phyloP scores from a whole-genome alignment of 2,797 vertebrate species.

The Amblyopsis hoosieri region DNA sequence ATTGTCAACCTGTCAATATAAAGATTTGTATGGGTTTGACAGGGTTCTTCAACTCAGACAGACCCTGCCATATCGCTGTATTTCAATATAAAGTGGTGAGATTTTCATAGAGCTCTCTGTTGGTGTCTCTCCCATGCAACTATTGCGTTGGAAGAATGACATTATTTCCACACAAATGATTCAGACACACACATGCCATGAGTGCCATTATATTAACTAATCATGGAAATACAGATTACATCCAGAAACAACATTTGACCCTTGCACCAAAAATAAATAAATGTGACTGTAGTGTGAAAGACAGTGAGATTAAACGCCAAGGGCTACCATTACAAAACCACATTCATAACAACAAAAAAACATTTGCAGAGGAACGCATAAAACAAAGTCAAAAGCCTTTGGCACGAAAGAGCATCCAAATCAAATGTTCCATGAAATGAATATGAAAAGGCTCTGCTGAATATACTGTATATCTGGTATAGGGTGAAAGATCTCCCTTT shows the following conservation, averaged over 20 bases:
- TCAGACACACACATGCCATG: slow-evolving; percentile 14
- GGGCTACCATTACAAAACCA: slow-evolving; percentile 63
- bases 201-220: too few species aligned
- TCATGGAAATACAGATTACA: slow-evolving; percentile 23
- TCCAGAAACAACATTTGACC: slow-evolving; percentile 11
- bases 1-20: slow-evolving; percentile 31
- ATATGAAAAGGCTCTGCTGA: slow-evolving; percentile 71
- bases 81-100: slow-evolving; percentile 33
- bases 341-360: slow-evolving; percentile 65
- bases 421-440: slow-evolving; percentile 80
- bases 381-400: slow-evolving; percentile 53
- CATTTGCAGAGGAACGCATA: slow-evolving; percentile 43
- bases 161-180: not conserved
- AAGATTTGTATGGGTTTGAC: slow-evolving; percentile 31
- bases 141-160: slow-evolving; percentile 2
- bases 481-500: slow-evolving; percentile 50
- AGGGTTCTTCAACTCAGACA: slow-evolving; percentile 25
- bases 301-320: slow-evolving; percentile 54
- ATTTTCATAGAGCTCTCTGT: slow-evolving; percentile 28
- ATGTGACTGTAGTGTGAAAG: slow-evolving; percentile 28
- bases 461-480: slow-evolving; percentile 50
- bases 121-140: slow-evolving; percentile 30
- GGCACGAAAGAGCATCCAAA: slow-evolving; percentile 58
- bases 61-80: slow-evolving; percentile 27
- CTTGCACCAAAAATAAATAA: slow-evolving; percentile 37